Base-by-base conservation (phyloP, 2,888 invertebrate species). In the Zygothrica quintamaculata region DNA sequence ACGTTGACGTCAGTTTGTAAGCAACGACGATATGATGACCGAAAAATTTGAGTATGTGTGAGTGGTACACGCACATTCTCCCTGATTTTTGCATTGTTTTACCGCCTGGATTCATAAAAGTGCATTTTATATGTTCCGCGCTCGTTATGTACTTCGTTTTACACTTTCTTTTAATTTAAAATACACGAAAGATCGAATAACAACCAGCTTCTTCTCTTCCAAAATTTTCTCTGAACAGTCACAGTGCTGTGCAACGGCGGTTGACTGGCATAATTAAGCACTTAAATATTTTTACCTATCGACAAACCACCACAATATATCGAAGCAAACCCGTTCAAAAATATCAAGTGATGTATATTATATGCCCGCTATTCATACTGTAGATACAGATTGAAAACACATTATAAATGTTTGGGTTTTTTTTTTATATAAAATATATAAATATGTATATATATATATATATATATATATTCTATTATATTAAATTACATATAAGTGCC, bases 41-140 rank as follows among this genome's bases (percentile, higher is more conserved):
- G 86, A 81, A 86, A 80, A 81, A 69, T 56, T 33, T 47, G 43
- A 48, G 64, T 62, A 42, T 72, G 79, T 74, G 62, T 84, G 74
- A 56, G 61, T 74, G 62, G 52, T 72, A 65, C 42, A 73, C 73
- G 55, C 58, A 68, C 60, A 70, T 65, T 66, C 34, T 51, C n/a
- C 39, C 42, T 66, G 52, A 18, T 59, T 48, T 57, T 70, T 42
- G 47, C 65, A 73, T 59, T 73, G 47, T 47, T 62, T 73, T 82
- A 69, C 56, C 61, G 77, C 37, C 34, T 57, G 25, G 12, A 25
- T 57, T 59, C 40, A 64, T 61, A 59, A 52, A 74, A 61, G 59
- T 70, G 59, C 78, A 80, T 80, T 85, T 82, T 52, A 64, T 29
- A 52, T 58, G 46, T 15, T 55, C 47, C 44, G 53, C 65, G 59